phyloP scores from a whole-genome alignment of 2,797 vertebrate genomes.

The Arnoldichthys spilopterus region DNA sequence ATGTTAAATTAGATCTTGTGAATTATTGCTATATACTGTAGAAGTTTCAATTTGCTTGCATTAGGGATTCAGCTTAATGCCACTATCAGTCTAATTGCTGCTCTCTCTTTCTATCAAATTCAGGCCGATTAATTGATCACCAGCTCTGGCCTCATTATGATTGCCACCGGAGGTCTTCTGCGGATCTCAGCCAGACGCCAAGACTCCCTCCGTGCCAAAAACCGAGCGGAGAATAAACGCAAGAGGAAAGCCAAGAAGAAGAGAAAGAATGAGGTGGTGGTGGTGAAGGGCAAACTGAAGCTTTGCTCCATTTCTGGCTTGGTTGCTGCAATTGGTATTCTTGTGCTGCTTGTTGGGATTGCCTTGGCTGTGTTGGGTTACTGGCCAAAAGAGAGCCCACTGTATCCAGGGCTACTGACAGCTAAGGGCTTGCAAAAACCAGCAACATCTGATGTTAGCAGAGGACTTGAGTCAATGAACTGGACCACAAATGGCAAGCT shows the following conservation, averaged over 20 bases:
- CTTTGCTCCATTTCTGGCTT: conserved; percentile 89
- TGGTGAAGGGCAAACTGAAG: conserved; percentile 91
- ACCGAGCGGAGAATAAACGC: conserved; percentile 77
- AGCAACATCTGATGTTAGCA: conserved; percentile 36
- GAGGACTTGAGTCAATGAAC: conserved; percentile 45
- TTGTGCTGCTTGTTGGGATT: conserved; percentile 88
- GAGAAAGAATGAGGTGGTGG: conserved; percentile 91
- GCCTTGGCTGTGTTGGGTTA: conserved; percentile 92
- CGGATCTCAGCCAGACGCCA: conserved; percentile 92
- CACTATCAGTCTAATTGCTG: conserved; percentile 20
- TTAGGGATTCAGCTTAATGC: neutral
- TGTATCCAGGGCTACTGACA: conserved; percentile 63
- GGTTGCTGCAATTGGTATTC: conserved; percentile 86
- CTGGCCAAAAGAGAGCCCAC: conserved; percentile 84
- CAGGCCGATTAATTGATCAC: conserved; percentile 63
- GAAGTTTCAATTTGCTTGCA: neutral
- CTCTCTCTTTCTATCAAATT: conserved; percentile 32
- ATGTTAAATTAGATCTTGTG: conserved; percentile 2
- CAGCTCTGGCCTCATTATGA: conserved; percentile 79
- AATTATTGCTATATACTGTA: neutral
- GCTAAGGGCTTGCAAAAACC: conserved; percentile 35
- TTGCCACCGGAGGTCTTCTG: conserved; percentile 93
- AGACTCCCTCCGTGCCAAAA: conserved; percentile 85
- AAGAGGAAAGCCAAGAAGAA: conserved; percentile 89
- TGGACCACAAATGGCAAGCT: conserved; percentile 45